Conservation (phyloP, 2,888 invertebrate species). For the Phragmatobia fuliginosa region DNA sequence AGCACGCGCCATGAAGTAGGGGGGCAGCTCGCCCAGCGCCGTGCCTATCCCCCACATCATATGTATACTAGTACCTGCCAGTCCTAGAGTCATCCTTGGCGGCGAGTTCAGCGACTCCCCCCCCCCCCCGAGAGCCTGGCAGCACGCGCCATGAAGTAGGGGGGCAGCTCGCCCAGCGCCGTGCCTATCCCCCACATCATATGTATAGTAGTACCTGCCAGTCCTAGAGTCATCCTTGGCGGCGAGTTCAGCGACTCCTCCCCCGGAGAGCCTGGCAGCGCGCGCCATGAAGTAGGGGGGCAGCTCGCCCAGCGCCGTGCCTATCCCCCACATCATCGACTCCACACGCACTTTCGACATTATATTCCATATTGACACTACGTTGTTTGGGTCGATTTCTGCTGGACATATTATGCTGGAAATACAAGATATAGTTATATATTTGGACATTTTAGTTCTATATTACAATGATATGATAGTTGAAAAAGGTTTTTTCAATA, state of each 20-base stretch:
- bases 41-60: too few relatives aligned
- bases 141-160: too few relatives aligned
- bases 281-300: slow-evolving; percentile 99
- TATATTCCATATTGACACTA: slow-evolving; percentile 95
- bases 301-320: slow-evolving; percentile 99
- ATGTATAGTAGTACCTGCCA: slow-evolving; percentile 54
- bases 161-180: too few relatives aligned
- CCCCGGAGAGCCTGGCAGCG: slow-evolving; percentile 91
- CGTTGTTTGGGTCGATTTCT: slow-evolving; percentile 86
- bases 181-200: too few relatives aligned
- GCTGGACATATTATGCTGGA: slow-evolving; percentile 96
- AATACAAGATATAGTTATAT: slow-evolving; percentile 31
- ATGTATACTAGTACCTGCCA: too few relatives aligned
- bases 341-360: slow-evolving; percentile 98
- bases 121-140: too few relatives aligned
- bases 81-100: too few relatives aligned
- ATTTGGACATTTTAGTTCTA: not conserved
- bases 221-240: slow-evolving; percentile 69
- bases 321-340: slow-evolving; percentile 98
- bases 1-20: too few relatives aligned
- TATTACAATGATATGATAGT: not conserved
- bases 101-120: too few relatives aligned
- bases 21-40: too few relatives aligned
- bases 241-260: slow-evolving; percentile 67
- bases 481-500: too few relatives aligned